These are phyloP conservation scores for Bhutanitis thaidina DNA, from an alignment of 2,888 invertebrate species.

Conservation along the genomic window DNA sequence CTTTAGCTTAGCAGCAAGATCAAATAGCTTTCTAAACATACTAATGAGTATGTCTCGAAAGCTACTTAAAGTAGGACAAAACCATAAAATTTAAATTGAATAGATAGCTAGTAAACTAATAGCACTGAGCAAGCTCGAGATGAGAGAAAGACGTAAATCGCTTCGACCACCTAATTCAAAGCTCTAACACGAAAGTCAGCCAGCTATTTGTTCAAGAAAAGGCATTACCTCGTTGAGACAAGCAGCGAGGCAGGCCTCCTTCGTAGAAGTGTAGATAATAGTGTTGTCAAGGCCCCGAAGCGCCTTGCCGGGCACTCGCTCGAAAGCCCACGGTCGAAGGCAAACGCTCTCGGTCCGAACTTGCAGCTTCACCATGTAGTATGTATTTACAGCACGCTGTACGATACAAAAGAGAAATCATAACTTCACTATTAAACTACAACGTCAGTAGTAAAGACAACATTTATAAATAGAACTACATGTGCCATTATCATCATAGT, in stretches of 20 bases:
- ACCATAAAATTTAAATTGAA: slow-evolving; percentile 70
- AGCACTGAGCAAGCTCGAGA: slow-evolving; percentile 38
- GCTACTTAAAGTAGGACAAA: slow-evolving; percentile 52
- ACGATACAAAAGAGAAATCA: slow-evolving; percentile 4
- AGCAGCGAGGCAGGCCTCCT: slow-evolving; percentile 95
- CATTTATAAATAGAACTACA: slow-evolving; percentile 2
- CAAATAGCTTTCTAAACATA: too few relatives aligned
- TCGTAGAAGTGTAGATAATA: slow-evolving; percentile 94
- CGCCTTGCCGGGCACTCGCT: slow-evolving; percentile 95
- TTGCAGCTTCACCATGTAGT: slow-evolving; percentile 96
- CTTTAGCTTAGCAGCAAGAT: too few relatives aligned
- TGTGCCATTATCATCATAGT: slow-evolving; percentile 16
- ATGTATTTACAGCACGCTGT: slow-evolving; percentile 91
- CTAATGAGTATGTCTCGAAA: slow-evolving; percentile 48
- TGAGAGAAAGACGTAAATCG: slow-evolving; percentile 34
- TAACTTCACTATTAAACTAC: slow-evolving; percentile 1
- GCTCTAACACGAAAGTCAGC: slow-evolving; percentile 33
- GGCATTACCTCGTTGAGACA: slow-evolving; percentile 90
- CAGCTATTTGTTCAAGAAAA: slow-evolving; percentile 29
- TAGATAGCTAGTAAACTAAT: slow-evolving; percentile 57
- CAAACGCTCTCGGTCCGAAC: slow-evolving; percentile 95
- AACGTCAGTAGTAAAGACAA: neutral
- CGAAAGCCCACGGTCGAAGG: slow-evolving; percentile 94
- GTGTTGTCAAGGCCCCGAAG: slow-evolving; percentile 94
- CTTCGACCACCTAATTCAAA: slow-evolving; percentile 31